These are phyloP conservation scores for Saturnia pavonia DNA, from an alignment of 2,888 invertebrate species.

Conservation along the genomic window DNA sequence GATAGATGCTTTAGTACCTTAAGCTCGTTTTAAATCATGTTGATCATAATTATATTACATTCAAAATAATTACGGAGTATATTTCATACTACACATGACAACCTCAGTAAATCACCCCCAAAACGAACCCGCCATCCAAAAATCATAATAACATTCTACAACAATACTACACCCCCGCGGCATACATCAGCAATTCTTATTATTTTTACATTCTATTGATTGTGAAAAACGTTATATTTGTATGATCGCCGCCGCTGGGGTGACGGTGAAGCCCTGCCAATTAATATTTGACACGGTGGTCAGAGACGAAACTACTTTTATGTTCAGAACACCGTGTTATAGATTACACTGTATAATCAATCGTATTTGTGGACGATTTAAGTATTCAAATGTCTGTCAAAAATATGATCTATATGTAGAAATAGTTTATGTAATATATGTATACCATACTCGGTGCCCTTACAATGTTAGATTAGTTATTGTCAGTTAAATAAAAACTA, in stretches of 20 bases:
- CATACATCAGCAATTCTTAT: conserved; percentile 59
- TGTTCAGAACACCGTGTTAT: conserved; percentile 30
- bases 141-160: conserved; percentile 21
- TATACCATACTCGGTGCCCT: too few relatives aligned
- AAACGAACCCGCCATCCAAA: conserved; percentile 11
- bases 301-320: conserved; percentile 72
- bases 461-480: too few relatives aligned
- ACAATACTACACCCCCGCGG: conserved; percentile 70
- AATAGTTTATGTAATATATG: too few relatives aligned
- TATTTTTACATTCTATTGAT: conserved; percentile 69
- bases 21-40: neutral
- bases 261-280: conserved; percentile 74
- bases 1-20: too few relatives aligned
- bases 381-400: neutral
- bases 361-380: neutral
- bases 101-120: conserved; percentile 1
- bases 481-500: too few relatives aligned
- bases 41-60: neutral
- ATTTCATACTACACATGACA: conserved; percentile 1
- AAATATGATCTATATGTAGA: neutral
- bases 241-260: conserved; percentile 55
- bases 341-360: neutral
- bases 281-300: conserved; percentile 78
- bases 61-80: neutral
- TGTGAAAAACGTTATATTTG: conserved; percentile 67